Evolutionary conservation across 1,140 invertebrate genomes (phyloP), one percentile per base, ranked within the genome.

Genomic region (Dendrolimus punctatus): DNA sequence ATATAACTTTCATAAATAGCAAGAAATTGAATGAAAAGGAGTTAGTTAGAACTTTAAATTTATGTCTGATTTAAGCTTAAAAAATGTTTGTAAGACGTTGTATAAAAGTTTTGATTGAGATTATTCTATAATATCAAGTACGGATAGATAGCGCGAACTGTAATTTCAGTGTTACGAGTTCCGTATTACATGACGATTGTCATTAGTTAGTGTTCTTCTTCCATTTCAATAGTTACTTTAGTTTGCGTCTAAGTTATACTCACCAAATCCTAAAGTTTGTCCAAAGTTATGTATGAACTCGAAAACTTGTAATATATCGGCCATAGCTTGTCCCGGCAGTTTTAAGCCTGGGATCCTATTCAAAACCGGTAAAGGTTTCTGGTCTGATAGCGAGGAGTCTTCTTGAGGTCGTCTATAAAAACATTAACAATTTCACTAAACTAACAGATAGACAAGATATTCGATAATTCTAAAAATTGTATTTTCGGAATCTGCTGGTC

Each of bases 251-350:
- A 45, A n/a, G 6, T 37, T 2, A 49, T 38, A 62, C 74, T 91
- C 78, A 95, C 94, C 95, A 73, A 98, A 98, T 44, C 96, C 96
- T 6, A 99, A 87, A 0, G 96, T 96, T 81, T 96, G 94, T 37
- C 95, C 96, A 77, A 99, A 99, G 80, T 98, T 99, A 68, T 98
- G 94, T 46, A 98, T 88, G 80, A 99, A 99, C 87, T 99, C 97
- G 73, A 95, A 95, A 4, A 97, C 94, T 95, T 98, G 98, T 5
- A 98, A 88, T 41, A 95, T 89, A 85, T 98, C 96, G 3, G 95
- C 93, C 87, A 98, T 96, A 0, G 96, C 96, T 76, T 95, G 92
- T 0, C 95, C 96, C 1, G 93, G 89, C 7, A 98, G 82, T 67
- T 93, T 93, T 39, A 97, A 86, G 8, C 95, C 95, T 0, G 93